Evolutionary conservation across 2,888 invertebrate genomes (phyloP), one percentile per base, ranked within the genome.

Genomic region (Dione juno): DNA sequence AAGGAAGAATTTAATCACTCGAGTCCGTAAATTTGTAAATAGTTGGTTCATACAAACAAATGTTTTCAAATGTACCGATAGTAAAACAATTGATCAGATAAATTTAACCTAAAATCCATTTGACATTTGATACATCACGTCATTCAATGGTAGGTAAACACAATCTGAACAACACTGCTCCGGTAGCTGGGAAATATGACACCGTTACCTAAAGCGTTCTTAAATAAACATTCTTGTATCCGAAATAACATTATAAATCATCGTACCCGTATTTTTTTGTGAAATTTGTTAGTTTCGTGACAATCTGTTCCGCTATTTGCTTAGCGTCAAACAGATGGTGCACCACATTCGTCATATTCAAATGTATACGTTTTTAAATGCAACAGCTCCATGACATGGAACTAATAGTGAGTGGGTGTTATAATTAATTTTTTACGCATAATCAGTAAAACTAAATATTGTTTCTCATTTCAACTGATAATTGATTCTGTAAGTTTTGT

Each of bases 301-400:
- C 92, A 89, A 89, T 90, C 92, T 90, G 93, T 93, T 93, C 91
- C 92, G 93, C 89, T 93, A 91, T 93, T 93, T 91, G 90, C 92
- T 90, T 87, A 87, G 84, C 81, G 86, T 89, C 84, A 74, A 90
- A 90, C 93, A 93, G 87, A 92, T 92, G 92, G 84, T 77, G 76
- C 74, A 71, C 77, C 72, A 77, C 87, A 89, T 92, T 83, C 83
- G 90, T 92, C 92, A 92, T 89, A 81, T 85, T 81, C 75, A 79
- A 81, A 86, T 77, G 82, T 86, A 87, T 85, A 84, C 80, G 84
- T 86, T 89, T 88, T 82, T 80, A 81, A 79, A 80, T 77, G 80
- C 76, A 78, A 76, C 79, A 80, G 81, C 77, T 70, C 78, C 82
- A 74, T 83, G 83, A 85, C 85, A 81, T 78, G 76, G 67, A 82